Evolutionary conservation across 2,888 invertebrate genomes (phyloP), one percentile per base, ranked within the genome.

Genomic region (Rotaria socialis): DNA sequence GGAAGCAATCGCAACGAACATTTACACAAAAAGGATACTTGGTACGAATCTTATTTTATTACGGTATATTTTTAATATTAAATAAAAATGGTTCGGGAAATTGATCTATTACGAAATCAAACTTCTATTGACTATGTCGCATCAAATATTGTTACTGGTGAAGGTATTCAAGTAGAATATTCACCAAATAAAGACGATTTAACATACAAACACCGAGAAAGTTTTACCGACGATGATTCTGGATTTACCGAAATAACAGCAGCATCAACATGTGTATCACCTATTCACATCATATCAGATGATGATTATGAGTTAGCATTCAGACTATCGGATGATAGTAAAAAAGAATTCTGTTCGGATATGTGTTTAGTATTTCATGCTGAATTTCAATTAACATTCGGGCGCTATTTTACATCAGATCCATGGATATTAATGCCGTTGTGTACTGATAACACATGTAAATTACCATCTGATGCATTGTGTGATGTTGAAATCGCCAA

Each of bases 401-500:
- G 80, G 8, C 43, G 80, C 11, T 80, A 80, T 80, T 80, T 80
- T 47, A 43, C 10, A 24, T n/a, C 80, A 47, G 10, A 80, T 80
- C 10, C 4, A 47, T 80, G 80, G 80, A n/a, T 14, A n/a, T 47
- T 80, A n/a, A 22, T 80, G 24, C 80, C 80, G 47, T 2, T 80
- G 5, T 1, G 24, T n/a, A 10, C 24, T 24, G 80, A 80, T n/a
- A 47, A 47, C 24, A 41, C 80, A 47, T 80, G 43, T n/a, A 80
- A 80, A 80, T 47, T 80, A 47, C 47, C 80, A 47, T 2, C 80
- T n/a, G 80, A 80, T 47, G 3, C 47, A n/a, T 24, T 47, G n/a
- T 80, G 80, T 47, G 80, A 80, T 80, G 80, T 80, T 80, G 80
- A 80, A 80, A 80, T 80, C 24, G 80, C 80, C n/a, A 80, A 80